Conservation (phyloP, 2,797 vertebrate genomes). For the Propithecus perrieri region DNA sequence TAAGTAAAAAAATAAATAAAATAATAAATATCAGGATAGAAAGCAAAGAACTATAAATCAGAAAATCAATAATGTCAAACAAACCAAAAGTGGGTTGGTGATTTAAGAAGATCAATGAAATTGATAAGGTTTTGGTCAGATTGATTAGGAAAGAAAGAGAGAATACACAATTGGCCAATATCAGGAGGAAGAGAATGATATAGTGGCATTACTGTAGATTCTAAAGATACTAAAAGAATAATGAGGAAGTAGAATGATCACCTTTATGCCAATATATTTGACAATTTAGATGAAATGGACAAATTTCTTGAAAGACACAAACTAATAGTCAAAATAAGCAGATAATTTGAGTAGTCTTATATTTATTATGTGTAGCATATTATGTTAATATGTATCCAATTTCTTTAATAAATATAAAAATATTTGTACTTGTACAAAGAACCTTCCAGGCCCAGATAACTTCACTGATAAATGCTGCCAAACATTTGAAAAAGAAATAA, state of each 20-base stretch:
- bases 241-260: background rate
- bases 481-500: background rate
- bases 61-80: background rate
- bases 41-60: background rate
- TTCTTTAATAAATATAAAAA: background rate
- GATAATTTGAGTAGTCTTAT: background rate
- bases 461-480: background rate
- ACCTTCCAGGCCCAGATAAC: background rate
- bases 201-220: background rate
- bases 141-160: background rate
- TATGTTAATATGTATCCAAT: background rate
- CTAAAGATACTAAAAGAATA: background rate
- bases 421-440: background rate
- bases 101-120: background rate
- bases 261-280: background rate
- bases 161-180: background rate
- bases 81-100: background rate
- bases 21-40: background rate
- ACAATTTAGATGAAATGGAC: background rate
- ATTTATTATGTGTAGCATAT: background rate
- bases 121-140: background rate
- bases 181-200: background rate
- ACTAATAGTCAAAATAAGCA: background rate
- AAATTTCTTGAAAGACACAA: background rate
- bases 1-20: background rate